Evolutionary conservation across 1,140 invertebrate species (phyloP).

Genomic region (Meloidogyne floridensis): DNA sequence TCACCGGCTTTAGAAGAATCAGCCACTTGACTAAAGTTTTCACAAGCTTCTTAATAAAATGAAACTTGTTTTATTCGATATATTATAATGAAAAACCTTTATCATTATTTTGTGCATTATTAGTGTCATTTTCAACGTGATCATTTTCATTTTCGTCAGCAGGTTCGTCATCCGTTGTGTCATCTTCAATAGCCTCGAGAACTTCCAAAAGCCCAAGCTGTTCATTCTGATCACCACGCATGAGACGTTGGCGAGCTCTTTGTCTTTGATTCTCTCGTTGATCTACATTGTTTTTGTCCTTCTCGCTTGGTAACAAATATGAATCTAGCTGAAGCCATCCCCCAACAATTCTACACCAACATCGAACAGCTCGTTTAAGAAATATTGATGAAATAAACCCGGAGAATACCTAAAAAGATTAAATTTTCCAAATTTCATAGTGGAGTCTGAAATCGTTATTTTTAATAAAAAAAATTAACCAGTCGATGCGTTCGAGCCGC

Average conservation of each 20-base stretch:
- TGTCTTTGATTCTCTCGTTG: constrained; percentile 22
- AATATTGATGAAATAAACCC: constrained; percentile 73
- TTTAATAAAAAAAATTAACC: constrained; percentile 17
- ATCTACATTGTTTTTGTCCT: constrained; percentile 9
- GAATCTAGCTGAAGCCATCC: constrained; percentile 45
- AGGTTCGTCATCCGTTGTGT: constrained; percentile 31
- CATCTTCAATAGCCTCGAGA: constrained; percentile 25
- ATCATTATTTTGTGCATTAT: background rate
- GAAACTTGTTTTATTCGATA: no score
- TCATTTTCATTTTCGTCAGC: constrained; percentile 1
- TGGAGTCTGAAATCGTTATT: no score
- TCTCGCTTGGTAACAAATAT: constrained; percentile 39
- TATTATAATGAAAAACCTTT: background rate
- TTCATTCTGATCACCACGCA: constrained; percentile 30
- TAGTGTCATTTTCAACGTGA: background rate
- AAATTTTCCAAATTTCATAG: no score
- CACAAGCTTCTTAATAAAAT: background rate
- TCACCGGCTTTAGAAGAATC: constrained; percentile 19
- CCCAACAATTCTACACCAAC: constrained; percentile 82
- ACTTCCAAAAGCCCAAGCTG: constrained; percentile 26
- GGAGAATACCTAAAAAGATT: no score
- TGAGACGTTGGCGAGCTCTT: constrained; percentile 21
- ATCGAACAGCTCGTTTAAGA: constrained; percentile 80
- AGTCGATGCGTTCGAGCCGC: constrained; percentile 73
- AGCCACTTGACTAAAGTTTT: constrained; percentile 35